These are phyloP conservation scores for Limenitis camilla DNA, from an alignment of 2,888 invertebrate species.

Conservation along the genomic window DNA sequence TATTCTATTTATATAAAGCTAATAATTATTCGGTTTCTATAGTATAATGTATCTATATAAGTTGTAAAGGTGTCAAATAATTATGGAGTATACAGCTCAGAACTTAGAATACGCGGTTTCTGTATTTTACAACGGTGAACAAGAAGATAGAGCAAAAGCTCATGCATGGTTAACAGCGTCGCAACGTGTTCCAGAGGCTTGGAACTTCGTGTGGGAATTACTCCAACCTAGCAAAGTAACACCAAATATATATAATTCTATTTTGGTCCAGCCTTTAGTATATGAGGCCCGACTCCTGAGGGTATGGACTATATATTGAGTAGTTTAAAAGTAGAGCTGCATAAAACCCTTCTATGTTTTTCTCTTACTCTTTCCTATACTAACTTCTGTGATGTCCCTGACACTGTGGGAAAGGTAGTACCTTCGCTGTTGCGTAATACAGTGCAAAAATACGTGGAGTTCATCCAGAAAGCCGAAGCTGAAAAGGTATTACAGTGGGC, in stretches of 20 bases:
- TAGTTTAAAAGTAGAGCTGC: no score
- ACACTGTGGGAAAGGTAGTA: not conserved
- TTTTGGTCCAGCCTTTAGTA: no score
- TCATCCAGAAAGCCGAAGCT: no score
- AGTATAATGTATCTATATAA: constrained; percentile 12
- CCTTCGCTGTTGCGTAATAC: not conserved
- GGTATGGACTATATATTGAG: no score
- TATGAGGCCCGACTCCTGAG: no score
- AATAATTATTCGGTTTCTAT: not conserved
- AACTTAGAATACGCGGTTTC: constrained; percentile 81
- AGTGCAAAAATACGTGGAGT: no score
- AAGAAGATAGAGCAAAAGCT: constrained; percentile 81
- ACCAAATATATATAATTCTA: no score
- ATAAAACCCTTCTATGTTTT: no score
- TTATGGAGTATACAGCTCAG: constrained; percentile 77
- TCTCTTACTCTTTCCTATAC: no score
- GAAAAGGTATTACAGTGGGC: no score
- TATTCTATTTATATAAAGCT: not conserved
- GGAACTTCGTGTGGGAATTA: constrained; percentile 94
- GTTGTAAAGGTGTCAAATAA: constrained; percentile 2
- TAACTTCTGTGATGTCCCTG: no score
- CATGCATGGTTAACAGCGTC: constrained; percentile 91
- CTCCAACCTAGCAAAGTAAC: constrained; percentile 85
- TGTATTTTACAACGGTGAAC: constrained; percentile 78
- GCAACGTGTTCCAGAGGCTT: constrained; percentile 90